Evolutionary conservation across 1,140 invertebrate genomes (phyloP).

Genomic region (Anastatus disparis): DNA sequence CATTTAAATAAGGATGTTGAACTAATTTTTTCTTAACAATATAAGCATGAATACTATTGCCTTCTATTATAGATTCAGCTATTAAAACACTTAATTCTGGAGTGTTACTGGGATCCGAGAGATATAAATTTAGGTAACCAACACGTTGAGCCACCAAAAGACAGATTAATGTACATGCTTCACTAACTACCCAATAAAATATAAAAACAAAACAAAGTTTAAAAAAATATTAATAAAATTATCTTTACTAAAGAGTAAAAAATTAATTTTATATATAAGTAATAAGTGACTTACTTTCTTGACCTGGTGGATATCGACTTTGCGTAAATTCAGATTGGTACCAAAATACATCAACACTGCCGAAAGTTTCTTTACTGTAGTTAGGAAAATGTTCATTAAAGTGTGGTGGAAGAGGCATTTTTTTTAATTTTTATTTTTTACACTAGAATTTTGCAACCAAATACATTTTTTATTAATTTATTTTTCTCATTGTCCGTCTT

Average conservation of each 20-base stretch:
- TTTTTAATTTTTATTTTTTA: constrained; percentile 7
- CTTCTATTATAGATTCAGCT: constrained; percentile 60
- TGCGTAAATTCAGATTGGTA: constrained; percentile 60
- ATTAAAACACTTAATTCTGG: constrained; percentile 52
- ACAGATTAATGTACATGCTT: constrained; percentile 65
- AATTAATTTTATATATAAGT: neutral
- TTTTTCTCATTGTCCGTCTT: too few species aligned
- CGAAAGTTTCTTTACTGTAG: constrained; percentile 51
- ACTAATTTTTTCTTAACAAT: constrained; percentile 55
- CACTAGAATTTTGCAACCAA: too few species aligned
- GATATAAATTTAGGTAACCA: constrained; percentile 47
- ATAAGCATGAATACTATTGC: constrained; percentile 56
- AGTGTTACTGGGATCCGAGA: constrained; percentile 50
- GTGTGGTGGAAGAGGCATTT: constrained; percentile 54
- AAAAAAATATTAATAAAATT: too few species aligned
- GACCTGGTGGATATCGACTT: constrained; percentile 63
- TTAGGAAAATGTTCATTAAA: constrained; percentile 51
- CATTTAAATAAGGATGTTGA: constrained; percentile 58
- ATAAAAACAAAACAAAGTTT: too few species aligned
- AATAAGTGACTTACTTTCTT: constrained; percentile 53
- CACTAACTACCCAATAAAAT: constrained; percentile 50
- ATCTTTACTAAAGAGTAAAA: neutral
- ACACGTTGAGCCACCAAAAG: constrained; percentile 59
- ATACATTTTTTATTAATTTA: too few species aligned
- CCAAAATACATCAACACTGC: constrained; percentile 55